Conservation (phyloP, 2,888 invertebrate genomes). For the Cryptocheilus praepositus region DNA sequence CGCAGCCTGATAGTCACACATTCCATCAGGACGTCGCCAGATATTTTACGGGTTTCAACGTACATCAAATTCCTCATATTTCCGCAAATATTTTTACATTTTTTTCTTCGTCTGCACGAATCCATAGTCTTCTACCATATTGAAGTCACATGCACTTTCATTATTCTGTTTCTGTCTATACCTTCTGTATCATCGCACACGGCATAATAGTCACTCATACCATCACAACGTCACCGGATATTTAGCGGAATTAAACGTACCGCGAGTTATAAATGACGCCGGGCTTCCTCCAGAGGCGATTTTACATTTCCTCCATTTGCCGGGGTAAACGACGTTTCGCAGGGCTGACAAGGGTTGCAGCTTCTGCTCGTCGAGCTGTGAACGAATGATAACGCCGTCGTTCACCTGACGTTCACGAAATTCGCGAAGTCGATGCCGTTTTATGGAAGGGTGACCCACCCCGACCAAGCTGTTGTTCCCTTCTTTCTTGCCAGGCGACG, state of each 20-base stretch:
- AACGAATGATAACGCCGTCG: constrained; percentile 43
- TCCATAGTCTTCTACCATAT: no score
- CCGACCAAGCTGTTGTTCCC: no score
- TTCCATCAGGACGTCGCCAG: constrained; percentile 15
- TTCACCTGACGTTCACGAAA: no score
- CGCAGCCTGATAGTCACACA: no score
- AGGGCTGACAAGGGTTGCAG: constrained; percentile 31
- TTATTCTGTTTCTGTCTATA: neutral
- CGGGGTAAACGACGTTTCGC: constrained; percentile 28
- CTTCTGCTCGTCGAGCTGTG: constrained; percentile 47
- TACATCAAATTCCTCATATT: no score
- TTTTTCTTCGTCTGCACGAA: no score
- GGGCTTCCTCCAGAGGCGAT: constrained; percentile 53
- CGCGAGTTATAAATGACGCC: constrained; percentile 65
- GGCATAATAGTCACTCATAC: no score
- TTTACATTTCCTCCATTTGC: constrained; percentile 56
- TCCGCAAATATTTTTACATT: no score
- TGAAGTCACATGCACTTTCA: no score
- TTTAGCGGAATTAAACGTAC: constrained; percentile 59
- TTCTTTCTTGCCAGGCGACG: no score
- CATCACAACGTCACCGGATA: constrained; percentile 22
- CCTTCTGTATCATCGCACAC: constrained; percentile 16
- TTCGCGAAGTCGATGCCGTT: no score
- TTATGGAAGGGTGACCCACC: no score
- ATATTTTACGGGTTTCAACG: constrained; percentile 56